Conservation (phyloP, 2,113 vertebrate genomes). For the Spea bombifrons region DNA sequence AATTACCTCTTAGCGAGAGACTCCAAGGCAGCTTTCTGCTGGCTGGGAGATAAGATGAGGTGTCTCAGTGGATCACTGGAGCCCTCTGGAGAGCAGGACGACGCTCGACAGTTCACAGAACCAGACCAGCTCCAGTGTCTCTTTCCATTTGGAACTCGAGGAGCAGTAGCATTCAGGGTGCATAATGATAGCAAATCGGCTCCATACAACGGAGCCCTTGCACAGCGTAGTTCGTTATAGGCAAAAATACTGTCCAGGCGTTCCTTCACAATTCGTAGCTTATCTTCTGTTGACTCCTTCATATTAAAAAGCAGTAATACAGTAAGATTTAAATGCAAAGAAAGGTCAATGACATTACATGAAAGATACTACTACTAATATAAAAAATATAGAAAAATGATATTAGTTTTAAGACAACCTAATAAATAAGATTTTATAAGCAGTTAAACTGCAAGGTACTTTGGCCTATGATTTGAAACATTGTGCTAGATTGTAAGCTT, state of each 20-base stretch:
- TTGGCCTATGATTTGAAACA: no score
- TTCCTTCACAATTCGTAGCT: slow-evolving; percentile 77
- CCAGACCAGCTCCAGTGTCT: slow-evolving; percentile 75
- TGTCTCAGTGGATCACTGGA: slow-evolving; percentile 56
- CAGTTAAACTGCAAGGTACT: no score
- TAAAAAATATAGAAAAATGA: background rate
- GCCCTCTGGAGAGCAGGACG: slow-evolving; percentile 43
- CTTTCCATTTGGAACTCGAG: slow-evolving; percentile 47
- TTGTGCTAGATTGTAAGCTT: no score
- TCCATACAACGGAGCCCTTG: slow-evolving; percentile 79
- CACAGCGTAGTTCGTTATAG: slow-evolving; percentile 83
- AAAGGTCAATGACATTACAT: no score
- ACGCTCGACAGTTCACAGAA: slow-evolving; percentile 64
- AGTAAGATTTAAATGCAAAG: no score
- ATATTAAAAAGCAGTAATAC: background rate
- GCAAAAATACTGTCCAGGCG: slow-evolving; percentile 77
- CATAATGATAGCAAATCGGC: slow-evolving; percentile 77
- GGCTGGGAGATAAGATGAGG: slow-evolving; percentile 61
- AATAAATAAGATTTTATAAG: no score
- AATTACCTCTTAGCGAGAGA: slow-evolving; percentile 52
- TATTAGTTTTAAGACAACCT: background rate
- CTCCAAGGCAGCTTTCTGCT: slow-evolving; percentile 46
- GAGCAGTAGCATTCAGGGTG: slow-evolving; percentile 54
- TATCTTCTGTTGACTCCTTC: slow-evolving; percentile 83
- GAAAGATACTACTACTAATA: background rate